Conservation (phyloP, 92 coral and sea anemone species). For the Pocillopora meandrina region DNA sequence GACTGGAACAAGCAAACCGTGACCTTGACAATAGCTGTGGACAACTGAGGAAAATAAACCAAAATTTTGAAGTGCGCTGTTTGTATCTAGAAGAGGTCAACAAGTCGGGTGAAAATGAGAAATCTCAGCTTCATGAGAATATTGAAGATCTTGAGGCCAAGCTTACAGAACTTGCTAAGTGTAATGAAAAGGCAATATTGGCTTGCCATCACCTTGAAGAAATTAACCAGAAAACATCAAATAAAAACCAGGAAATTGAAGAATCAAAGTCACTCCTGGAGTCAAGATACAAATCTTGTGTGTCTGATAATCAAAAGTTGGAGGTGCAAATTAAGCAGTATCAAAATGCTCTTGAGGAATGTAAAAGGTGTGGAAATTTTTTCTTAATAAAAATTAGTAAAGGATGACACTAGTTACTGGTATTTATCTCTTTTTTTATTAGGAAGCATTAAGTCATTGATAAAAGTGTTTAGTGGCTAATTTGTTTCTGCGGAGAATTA, state of each 20-base stretch:
- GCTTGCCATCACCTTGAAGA: constrained; percentile 72
- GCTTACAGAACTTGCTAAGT: constrained; percentile 57
- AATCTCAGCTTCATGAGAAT: constrained; percentile 45
- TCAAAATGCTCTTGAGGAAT: constrained; percentile 64
- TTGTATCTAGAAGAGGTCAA: constrained; percentile 67
- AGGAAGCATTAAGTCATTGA: too few species aligned
- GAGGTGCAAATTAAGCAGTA: constrained; percentile 61
- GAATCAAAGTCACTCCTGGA: constrained; percentile 66
- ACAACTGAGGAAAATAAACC: constrained; percentile 72
- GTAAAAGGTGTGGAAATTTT: constrained; percentile 47
- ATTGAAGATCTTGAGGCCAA: constrained; percentile 55
- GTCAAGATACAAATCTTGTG: constrained; percentile 62
- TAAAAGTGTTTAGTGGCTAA: too few species aligned
- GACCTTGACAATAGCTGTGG: constrained; percentile 71
- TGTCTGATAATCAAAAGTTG: constrained; percentile 63
- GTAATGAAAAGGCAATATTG: constrained; percentile 55
- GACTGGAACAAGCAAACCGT: constrained; percentile 60
- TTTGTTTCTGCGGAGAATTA: too few species aligned
- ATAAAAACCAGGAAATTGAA: constrained; percentile 56
- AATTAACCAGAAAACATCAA: constrained; percentile 58
- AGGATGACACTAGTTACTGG: not conserved
- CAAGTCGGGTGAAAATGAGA: constrained; percentile 50
- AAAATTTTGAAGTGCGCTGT: constrained; percentile 78
- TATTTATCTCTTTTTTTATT: too few species aligned
- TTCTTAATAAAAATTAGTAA: not conserved